Conservation (phyloP, 2,797 vertebrate genomes). For the Vultur gryphus region DNA sequence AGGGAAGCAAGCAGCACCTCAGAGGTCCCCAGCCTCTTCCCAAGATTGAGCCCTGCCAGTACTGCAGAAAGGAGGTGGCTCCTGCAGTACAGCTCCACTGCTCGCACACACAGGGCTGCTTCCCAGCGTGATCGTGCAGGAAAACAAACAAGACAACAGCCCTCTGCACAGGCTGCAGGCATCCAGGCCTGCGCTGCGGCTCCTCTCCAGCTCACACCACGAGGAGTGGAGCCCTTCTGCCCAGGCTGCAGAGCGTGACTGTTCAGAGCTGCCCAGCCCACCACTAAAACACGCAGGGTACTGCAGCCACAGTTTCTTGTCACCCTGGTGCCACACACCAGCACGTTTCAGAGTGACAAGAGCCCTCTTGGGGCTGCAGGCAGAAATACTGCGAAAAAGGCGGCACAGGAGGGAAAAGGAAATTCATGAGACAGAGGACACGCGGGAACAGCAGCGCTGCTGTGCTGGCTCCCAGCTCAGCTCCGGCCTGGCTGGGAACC, state of each 20-base stretch:
- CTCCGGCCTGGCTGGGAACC: not conserved
- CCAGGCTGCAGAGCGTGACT: not conserved
- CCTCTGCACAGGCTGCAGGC: fast-evolving
- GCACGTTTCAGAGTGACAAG: not conserved
- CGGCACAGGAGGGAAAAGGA: not conserved
- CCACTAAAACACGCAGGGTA: fast-evolving
- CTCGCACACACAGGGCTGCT: fast-evolving
- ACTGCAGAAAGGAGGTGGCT: not conserved
- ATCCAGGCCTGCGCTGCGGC: not conserved
- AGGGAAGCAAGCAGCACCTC: not conserved
- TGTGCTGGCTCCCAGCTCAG: not conserved
- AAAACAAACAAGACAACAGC: not conserved
- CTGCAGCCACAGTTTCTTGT: not conserved
- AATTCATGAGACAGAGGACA: not conserved
- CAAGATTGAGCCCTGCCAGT: not conserved
- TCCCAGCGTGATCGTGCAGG: not conserved
- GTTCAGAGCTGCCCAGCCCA: not conserved
- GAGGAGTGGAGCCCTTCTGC: not conserved
- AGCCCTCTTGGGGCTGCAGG: not conserved
- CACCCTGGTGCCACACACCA: not conserved
- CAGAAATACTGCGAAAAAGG: not conserved
- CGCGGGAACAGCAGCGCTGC: not conserved
- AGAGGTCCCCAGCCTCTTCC: not conserved
- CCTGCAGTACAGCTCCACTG: not conserved
- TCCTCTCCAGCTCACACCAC: not conserved